phyloP scores from a whole-genome alignment of 2,797 vertebrate genomes.

The Garrulus glandarius region DNA sequence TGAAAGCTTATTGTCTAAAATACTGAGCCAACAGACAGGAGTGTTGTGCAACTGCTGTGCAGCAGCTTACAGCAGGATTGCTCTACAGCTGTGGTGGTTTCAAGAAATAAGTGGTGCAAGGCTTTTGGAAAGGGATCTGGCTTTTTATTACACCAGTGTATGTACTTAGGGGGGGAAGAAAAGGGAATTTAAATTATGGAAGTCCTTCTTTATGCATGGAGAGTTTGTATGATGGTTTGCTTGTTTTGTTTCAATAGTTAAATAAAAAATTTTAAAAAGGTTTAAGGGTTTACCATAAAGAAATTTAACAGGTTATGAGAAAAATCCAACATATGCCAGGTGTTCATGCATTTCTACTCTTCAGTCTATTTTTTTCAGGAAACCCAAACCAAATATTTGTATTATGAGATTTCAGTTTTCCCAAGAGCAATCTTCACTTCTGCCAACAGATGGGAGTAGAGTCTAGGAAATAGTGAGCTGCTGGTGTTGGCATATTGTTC shows the following conservation, averaged over 20 bases:
- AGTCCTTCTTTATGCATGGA: neutral
- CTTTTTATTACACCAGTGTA: rapidly evolving
- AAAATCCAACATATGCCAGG: neutral
- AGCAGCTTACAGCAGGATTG: neutral
- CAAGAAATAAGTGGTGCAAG: neutral
- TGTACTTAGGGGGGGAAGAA: rapidly evolving
- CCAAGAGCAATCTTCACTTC: neutral
- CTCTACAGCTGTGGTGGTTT: neutral
- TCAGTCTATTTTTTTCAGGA: neutral
- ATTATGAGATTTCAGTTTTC: neutral
- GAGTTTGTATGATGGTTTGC: neutral
- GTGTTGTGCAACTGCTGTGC: neutral
- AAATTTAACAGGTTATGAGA: neutral
- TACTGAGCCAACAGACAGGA: neutral
- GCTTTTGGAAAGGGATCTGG: neutral
- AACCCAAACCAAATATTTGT: neutral
- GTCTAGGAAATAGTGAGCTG: slow-evolving; percentile 30
- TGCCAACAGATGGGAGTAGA: slow-evolving; percentile 70
- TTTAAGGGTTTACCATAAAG: neutral
- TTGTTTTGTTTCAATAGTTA: neutral
- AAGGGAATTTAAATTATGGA: neutral
- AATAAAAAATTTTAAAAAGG: neutral
- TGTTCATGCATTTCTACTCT: neutral
- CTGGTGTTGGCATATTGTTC: neutral
- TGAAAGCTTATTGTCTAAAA: neutral